These are phyloP conservation scores for Portunus trituberculatus DNA, from an alignment of 1,140 invertebrate species.

Conservation along the genomic window DNA sequence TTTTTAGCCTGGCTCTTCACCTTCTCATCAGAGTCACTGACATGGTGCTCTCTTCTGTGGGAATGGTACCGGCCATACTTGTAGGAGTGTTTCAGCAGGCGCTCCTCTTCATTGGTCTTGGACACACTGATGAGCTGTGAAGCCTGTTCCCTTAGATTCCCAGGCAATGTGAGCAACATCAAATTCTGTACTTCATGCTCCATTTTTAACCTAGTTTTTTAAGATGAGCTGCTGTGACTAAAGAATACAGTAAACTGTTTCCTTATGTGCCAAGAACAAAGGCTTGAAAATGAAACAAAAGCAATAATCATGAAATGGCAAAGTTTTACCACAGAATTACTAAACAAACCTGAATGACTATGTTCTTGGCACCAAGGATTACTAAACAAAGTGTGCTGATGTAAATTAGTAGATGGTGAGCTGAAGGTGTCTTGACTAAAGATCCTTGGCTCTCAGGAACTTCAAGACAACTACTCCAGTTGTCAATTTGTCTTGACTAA, in stretches of 20 bases:
- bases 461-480: not conserved
- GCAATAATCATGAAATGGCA: too few species aligned
- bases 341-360: too few species aligned
- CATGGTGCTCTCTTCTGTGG: not conserved
- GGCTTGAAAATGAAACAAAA: too few species aligned
- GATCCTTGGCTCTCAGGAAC: conserved; percentile 61
- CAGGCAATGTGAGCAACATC: conserved; percentile 36
- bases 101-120: conserved; percentile 31
- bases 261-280: too few species aligned
- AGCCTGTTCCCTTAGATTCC: conserved; percentile 13
- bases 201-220: conserved; percentile 1
- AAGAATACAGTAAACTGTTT: too few species aligned
- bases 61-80: not conserved
- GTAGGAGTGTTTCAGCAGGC: not conserved
- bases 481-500: not conserved
- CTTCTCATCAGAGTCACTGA: not conserved
- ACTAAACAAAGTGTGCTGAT: not conserved
- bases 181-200: not conserved
- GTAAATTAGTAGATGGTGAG: not conserved
- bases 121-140: not conserved
- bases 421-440: not conserved
- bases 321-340: too few species aligned
- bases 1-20: conserved; percentile 11
- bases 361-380: not conserved
- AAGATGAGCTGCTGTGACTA: not conserved